phyloP scores from a whole-genome alignment of 2,113 vertebrate genomes.

The Dromaius novaehollandiae region DNA sequence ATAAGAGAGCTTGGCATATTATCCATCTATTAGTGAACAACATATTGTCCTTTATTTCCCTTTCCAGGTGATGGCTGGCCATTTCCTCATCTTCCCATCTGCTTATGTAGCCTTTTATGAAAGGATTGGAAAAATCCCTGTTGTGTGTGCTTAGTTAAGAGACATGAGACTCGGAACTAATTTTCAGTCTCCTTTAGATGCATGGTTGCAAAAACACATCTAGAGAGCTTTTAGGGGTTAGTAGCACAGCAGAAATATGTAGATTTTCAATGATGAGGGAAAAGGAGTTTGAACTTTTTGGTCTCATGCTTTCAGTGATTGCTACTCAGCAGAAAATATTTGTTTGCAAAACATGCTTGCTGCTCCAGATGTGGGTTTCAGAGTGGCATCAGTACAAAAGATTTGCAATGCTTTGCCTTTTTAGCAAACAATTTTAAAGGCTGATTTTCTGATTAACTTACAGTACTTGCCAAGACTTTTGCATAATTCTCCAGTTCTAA shows the following conservation, averaged over 20 bases:
- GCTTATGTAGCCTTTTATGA: neutral
- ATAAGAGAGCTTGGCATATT: neutral
- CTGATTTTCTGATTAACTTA: conserved; percentile 25
- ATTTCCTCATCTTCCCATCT: neutral
- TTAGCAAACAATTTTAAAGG: neutral
- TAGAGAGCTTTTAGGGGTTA: neutral
- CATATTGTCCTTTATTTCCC: neutral
- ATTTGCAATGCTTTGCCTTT: neutral
- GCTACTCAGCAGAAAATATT: neutral
- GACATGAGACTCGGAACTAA: neutral
- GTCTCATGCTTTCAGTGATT: neutral
- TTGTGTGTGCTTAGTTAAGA: neutral
- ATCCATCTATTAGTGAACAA: neutral
- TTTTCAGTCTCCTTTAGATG: neutral
- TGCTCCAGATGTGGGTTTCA: neutral
- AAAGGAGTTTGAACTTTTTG: neutral
- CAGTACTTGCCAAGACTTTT: neutral
- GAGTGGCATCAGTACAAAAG: neutral
- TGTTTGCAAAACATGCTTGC: neutral
- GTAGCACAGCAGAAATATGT: neutral
- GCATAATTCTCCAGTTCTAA: neutral
- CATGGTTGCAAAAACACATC: neutral
- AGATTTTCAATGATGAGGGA: neutral
- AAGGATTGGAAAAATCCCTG: neutral
- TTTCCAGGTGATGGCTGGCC: neutral